Percentiles rank a stretch among this genome's conserved stretches.
These are phyloP conservation scores for Coelogynopora nodosa DNA, from an alignment of 2,888 invertebrate species.

Conservation along the genomic window DNA sequence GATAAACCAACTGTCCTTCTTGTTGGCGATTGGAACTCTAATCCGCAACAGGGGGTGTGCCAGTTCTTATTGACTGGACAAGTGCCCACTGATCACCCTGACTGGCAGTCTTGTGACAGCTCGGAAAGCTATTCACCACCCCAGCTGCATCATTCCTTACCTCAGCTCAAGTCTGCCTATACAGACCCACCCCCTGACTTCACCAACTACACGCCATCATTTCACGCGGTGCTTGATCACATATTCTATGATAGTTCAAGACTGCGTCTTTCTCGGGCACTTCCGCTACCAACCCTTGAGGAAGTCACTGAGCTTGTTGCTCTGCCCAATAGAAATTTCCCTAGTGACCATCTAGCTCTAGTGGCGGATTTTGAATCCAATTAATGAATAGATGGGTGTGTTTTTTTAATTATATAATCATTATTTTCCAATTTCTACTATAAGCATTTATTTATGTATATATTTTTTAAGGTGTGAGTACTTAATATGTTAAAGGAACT, in stretches of 20 bases:
- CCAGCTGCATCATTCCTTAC: neutral
- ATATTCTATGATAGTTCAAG: conserved; percentile 73
- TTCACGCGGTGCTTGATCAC: conserved; percentile 83
- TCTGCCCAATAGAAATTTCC: conserved; percentile 81
- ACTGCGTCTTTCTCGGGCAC: conserved; percentile 65
- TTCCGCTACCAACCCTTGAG: conserved; percentile 76
- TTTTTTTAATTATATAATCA: no score
- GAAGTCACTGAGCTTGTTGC: conserved; percentile 73
- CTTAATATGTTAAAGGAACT: no score
- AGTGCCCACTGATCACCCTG: conserved; percentile 68
- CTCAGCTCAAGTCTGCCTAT: conserved; percentile 69
- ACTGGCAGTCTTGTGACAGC: conserved; percentile 66
- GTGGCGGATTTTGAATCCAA: conserved; percentile 71
- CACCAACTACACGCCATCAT: conserved; percentile 78
- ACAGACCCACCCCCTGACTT: conserved; percentile 72
- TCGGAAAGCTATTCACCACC: neutral
- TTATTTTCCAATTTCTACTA: no score
- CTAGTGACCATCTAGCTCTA: conserved; percentile 87
- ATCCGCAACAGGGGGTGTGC: conserved; percentile 77
- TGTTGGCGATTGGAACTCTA: conserved; percentile 89
- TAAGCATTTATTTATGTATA: no score
- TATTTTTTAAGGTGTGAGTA: no score
- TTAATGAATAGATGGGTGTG: no score
- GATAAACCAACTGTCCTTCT: conserved; percentile 66
- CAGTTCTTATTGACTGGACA: conserved; percentile 71